Conservation (phyloP, 2,888 invertebrate genomes). For the Chrysolina oricalcia region DNA sequence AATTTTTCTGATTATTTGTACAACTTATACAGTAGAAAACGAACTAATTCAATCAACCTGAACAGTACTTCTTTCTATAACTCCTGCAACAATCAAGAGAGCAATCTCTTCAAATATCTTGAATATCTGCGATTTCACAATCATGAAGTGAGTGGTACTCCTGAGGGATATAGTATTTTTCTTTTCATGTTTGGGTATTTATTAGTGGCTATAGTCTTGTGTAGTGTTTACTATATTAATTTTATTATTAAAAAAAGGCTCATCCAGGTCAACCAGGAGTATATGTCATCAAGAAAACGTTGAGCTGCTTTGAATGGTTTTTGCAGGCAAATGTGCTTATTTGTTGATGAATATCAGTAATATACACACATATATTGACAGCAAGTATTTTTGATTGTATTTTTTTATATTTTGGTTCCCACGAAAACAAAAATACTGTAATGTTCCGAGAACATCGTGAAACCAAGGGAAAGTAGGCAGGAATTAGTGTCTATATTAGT, state of each 20-base stretch:
- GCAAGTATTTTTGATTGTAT: too few relatives aligned
- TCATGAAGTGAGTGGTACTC: background rate
- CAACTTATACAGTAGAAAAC: background rate
- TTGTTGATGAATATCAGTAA: too few relatives aligned
- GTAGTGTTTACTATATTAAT: background rate
- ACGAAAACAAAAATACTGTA: too few relatives aligned
- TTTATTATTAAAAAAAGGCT: background rate
- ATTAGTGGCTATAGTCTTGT: background rate
- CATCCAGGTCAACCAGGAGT: background rate
- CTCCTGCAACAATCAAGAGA: background rate
- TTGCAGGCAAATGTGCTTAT: background rate
- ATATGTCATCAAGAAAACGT: background rate
- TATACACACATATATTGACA: too few relatives aligned
- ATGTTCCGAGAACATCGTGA: too few relatives aligned
- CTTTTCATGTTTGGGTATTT: background rate
- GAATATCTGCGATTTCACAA: background rate
- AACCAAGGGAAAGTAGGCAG: too few relatives aligned
- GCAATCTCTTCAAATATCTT: conserved; percentile 6
- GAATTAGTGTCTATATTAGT: too few relatives aligned
- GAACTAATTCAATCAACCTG: background rate
- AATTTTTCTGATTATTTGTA: background rate
- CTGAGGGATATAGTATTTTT: background rate
- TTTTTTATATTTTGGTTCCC: too few relatives aligned
- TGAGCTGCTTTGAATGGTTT: background rate
- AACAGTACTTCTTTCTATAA: background rate